Evolutionary conservation across 2,113 vertebrate genomes (phyloP), one percentile per base, ranked within the genome.

Genomic region (Corythaeola cristata): DNA sequence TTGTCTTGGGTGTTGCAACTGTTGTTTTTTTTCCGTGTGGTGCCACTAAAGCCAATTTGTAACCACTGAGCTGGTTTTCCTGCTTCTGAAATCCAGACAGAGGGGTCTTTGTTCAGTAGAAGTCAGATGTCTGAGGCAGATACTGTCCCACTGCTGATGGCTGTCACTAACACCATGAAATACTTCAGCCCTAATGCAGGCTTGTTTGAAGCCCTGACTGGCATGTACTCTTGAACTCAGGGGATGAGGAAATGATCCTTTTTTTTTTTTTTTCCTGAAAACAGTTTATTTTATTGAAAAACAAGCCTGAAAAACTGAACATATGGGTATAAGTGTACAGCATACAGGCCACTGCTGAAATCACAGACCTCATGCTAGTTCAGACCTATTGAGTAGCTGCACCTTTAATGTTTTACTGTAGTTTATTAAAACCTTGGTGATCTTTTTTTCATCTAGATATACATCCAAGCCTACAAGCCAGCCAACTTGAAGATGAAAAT

Each of bases 381-480:
- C 59, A 35, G 22, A 12, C 26, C 71, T 66, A 11, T 12, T 21
- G 58, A 88, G 8, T 62, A 50, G n/a, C 71, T 80, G n/a, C 3
- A 6, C 32, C 14, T 83, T 85, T 63, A 77, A 45, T 47, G 24
- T 73, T 77, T 59, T 73, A 53, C 58, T 58, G 22, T 3, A 35
- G 32, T 41, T 85, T 59, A 49, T 88, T 76, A 85, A 94, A 82
- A 8, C 14, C 50, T 78, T 32, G 71, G 12, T 66, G 45, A 44
- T 93, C 55, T 55, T 53, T 85, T 80, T 91, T 88, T 78, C 13
- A 78, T 88, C 47, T 96, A 99, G 99, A 98, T 99, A 67, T 99
- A 99, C 62, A 97, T 99, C 87, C 99, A 99, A 97, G 99, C 98
- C 39, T 98, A 99, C 69, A 99, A 99, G 77, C 99, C 99, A 39